phyloP scores from a whole-genome alignment of 2,113 vertebrate species.

The Ornithorhynchus anatinus region DNA sequence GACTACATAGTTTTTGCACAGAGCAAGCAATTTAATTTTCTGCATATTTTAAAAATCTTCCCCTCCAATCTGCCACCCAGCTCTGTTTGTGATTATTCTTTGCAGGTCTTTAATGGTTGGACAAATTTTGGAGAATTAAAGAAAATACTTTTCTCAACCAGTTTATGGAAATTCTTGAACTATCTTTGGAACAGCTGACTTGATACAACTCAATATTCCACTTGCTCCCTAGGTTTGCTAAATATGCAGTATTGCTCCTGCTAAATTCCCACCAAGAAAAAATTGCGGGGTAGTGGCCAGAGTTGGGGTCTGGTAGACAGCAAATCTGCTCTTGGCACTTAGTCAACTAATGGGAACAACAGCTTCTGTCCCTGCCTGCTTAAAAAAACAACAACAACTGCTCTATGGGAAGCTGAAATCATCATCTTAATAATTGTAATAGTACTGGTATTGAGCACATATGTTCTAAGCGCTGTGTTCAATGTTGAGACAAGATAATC shows the following conservation, averaged over 20 bases:
- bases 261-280: background rate
- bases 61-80: background rate
- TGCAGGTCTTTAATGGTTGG: background rate
- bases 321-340: background rate
- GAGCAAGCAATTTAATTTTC: slow-evolving; percentile 43
- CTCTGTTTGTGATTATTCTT: slow-evolving; percentile 12
- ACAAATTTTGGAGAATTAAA: background rate
- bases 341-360: no score
- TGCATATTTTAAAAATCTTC: background rate
- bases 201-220: background rate
- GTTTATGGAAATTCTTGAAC: background rate
- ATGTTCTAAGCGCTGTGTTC: no score
- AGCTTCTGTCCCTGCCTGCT: no score
- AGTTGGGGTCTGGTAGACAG: background rate
- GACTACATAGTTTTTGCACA: background rate
- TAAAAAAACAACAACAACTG: no score
- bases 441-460: no score
- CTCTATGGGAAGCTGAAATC: no score
- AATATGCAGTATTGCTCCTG: background rate
- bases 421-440: no score
- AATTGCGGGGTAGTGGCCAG: background rate
- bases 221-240: background rate
- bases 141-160: background rate
- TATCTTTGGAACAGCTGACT: background rate
- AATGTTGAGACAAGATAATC: no score